Conservation (phyloP, 2,113 vertebrate species). For the Promerops cafer region DNA sequence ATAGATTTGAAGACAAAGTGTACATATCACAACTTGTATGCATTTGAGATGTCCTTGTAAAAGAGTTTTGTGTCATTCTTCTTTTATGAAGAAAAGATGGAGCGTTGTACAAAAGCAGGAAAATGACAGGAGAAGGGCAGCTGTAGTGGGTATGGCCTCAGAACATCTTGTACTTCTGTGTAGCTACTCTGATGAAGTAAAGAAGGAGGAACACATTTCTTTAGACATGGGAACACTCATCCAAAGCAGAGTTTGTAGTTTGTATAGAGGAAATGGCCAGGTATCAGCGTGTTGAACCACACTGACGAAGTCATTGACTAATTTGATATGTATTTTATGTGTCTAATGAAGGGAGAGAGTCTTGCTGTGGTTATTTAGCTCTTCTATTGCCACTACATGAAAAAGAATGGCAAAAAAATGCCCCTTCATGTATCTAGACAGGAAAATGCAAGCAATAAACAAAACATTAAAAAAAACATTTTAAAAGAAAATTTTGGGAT, state of each 20-base stretch:
- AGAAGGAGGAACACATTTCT: background rate
- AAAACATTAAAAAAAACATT: background rate
- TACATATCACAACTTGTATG: background rate
- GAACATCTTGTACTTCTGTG: background rate
- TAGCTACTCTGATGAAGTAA: background rate
- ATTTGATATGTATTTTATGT: background rate
- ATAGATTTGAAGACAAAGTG: background rate
- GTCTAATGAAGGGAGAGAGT: background rate
- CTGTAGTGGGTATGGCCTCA: background rate
- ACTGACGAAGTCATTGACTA: background rate
- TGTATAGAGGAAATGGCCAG: background rate
- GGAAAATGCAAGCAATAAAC: background rate
- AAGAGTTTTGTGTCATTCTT: background rate
- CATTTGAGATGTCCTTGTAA: background rate
- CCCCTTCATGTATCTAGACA: background rate
- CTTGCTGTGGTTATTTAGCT: background rate
- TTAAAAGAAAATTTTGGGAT: background rate
- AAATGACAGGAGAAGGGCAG: background rate
- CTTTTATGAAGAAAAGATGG: background rate
- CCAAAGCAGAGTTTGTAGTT: background rate
- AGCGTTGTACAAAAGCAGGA: background rate
- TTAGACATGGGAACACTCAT: background rate
- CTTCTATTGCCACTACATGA: background rate
- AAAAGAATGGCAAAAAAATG: background rate
- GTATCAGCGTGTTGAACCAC: background rate